phyloP scores from a whole-genome alignment of 2,113 vertebrate species.

The Laticauda laticaudata region DNA sequence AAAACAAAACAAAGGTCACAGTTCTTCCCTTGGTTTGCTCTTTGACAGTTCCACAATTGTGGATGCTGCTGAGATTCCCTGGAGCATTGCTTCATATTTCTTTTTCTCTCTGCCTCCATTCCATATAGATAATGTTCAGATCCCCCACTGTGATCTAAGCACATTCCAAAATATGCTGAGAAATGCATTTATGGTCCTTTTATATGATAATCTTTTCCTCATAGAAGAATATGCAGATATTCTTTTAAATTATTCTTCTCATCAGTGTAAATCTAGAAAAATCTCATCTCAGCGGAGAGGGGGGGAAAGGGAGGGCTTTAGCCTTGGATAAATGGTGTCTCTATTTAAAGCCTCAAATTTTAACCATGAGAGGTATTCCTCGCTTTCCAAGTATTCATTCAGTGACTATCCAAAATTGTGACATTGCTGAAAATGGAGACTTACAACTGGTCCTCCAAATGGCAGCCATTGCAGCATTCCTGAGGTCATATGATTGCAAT shows the following conservation, averaged over 20 bases:
- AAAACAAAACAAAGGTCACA: constrained; percentile 1
- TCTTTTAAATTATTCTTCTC: background rate
- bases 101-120: background rate
- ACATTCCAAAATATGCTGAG: background rate
- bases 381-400: background rate
- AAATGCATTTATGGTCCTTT: background rate
- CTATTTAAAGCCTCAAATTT: background rate
- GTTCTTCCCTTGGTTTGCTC: background rate
- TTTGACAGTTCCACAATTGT: background rate
- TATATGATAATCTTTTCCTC: background rate
- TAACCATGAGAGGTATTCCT: background rate
- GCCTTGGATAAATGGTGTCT: background rate
- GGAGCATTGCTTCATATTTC: background rate
- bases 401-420: background rate
- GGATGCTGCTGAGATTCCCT: background rate
- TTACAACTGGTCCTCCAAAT: background rate
- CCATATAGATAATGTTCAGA: background rate
- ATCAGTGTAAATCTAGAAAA: background rate
- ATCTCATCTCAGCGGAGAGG: background rate
- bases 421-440: background rate
- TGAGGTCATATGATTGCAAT: background rate
- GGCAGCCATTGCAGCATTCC: background rate
- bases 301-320: background rate
- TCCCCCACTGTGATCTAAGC: background rate
- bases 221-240: background rate